Evolutionary conservation across 2,888 invertebrate species (phyloP), one percentile per base, ranked within the genome.

Genomic region (Pseudococcus jackbeardsleyi): DNA sequence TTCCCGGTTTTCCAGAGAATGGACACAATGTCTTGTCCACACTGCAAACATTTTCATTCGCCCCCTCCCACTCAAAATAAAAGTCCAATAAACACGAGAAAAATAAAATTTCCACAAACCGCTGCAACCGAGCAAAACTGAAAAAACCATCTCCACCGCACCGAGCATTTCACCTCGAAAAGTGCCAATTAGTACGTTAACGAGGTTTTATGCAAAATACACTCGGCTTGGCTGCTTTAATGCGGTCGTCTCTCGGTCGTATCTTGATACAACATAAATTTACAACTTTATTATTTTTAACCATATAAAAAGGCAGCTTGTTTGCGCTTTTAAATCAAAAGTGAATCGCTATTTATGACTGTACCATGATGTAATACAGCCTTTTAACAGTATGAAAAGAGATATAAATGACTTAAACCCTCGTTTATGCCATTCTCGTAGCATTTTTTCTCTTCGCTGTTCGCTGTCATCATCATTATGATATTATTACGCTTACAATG

Each of bases 361-460:
- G 26, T n/a, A 50, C 48, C 22, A 86, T 46, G 79, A 79, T 79
- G 77, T 79, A 87, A 87, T 87, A 87, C 46, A 79, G 79, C 77
- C 87, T 87, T 77, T 87, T 87, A 87, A 79, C n/a, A 17, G 48
- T 87, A 87, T 87, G 87, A 87, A 87, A 87, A 33, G 87, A 87
- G 77, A 87, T 87, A 77, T 87, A 79, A 87, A 87, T 87, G 87
- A 87, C 87, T 87, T 77, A 87, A 87, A 77, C 79, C 87, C 79
- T 86, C 86, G 86, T 86, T 86, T 72, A 86, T 86, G 68, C 64
- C 68, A 68, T 87, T 77, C 87, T 87, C 77, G 72, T 64, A 77
- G 11, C 48, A 79, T 87, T 46, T 87, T 50, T 77, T 54, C 33
- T 79, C 22, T 79, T 77, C 46, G 77, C 79, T 50, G 50, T 87